Percentiles rank a stretch among this genome's conserved stretches.
phyloP scores from a whole-genome alignment of 2,888 invertebrate species.

The Yponomeuta plumbellus region DNA sequence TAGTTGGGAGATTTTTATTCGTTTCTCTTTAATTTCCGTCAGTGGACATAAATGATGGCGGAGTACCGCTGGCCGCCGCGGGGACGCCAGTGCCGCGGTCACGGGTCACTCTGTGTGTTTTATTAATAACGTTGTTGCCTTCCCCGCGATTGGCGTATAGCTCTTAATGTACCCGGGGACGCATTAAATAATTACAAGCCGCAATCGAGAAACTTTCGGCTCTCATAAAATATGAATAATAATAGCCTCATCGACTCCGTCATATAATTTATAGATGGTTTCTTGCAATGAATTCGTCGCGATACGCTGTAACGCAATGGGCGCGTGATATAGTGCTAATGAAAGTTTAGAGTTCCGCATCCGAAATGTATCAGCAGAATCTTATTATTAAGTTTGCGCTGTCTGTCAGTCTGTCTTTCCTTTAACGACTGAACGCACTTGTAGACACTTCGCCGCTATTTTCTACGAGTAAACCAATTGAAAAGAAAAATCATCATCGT shows the following conservation, averaged over 20 bases:
- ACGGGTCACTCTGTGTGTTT: conserved; percentile 41
- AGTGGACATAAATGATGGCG: conserved; percentile 67
- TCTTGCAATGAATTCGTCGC: conserved; percentile 14
- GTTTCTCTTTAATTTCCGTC: conserved; percentile 73
- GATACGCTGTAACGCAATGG: not conserved
- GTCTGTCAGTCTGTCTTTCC: no score
- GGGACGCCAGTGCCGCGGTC: conserved; percentile 23
- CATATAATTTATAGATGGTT: conserved; percentile 19
- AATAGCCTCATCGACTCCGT: conserved; percentile 23
- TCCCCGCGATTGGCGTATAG: conserved; percentile 31
- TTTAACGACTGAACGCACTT: no score
- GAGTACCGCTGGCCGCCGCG: conserved; percentile 39
- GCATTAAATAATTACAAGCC: conserved; percentile 33
- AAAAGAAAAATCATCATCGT: no score
- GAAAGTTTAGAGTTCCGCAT: not conserved
- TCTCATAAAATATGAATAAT: conserved; percentile 36
- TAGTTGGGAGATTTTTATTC: conserved; percentile 72
- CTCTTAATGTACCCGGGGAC: conserved; percentile 31
- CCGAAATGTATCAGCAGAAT: no score
- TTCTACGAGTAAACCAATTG: no score
- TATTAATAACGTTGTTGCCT: conserved; percentile 42
- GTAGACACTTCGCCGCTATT: no score
- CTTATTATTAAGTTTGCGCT: no score
- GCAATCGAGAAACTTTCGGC: conserved; percentile 28
- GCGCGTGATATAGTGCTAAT: conserved; percentile 8